Evolutionary conservation across 1,140 invertebrate species (phyloP).

Genomic region (Drosophila melanogaster): DNA sequence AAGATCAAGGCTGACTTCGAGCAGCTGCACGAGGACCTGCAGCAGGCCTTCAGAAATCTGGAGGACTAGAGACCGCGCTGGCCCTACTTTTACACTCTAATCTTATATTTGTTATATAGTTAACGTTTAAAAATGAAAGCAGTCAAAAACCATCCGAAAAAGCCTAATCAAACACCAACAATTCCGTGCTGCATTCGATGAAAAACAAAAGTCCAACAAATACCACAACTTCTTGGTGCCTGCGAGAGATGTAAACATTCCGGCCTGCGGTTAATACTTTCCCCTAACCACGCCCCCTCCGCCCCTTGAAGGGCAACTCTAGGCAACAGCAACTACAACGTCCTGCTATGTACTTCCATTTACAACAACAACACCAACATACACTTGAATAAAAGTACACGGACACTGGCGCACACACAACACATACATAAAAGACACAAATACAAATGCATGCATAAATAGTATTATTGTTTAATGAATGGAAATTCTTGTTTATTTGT

Average conservation of each 20-base stretch:
- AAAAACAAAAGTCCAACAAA: constrained; percentile 55
- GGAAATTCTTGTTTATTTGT: constrained; percentile 83
- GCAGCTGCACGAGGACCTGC: constrained; percentile 97
- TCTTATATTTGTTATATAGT: constrained; percentile 82
- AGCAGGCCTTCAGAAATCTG: constrained; percentile 98
- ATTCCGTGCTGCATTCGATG: constrained; percentile 54
- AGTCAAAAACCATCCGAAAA: constrained; percentile 48
- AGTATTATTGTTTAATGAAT: constrained; percentile 83
- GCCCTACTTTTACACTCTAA: constrained; percentile 76
- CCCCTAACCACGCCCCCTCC: constrained; percentile 14
- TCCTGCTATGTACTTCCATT: constrained; percentile 77
- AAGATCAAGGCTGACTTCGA: constrained; percentile 99
- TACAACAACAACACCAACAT: constrained; percentile 33
- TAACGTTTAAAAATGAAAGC: constrained; percentile 73
- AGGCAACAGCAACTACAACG: constrained; percentile 35
- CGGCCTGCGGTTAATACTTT: constrained; percentile 74
- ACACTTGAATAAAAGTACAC: constrained; percentile 31
- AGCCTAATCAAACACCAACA: constrained; percentile 44
- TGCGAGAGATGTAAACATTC: constrained; percentile 72
- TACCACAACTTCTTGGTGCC: constrained; percentile 52
- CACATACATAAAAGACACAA: constrained; percentile 50
- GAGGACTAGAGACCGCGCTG: constrained; percentile 92
- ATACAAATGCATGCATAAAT: constrained; percentile 78
- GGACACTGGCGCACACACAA: constrained; percentile 17
- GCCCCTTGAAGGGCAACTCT: constrained; percentile 7